Base-by-base conservation (phyloP, 2,113 vertebrate genomes). In the Fukomys damarensis region DNA sequence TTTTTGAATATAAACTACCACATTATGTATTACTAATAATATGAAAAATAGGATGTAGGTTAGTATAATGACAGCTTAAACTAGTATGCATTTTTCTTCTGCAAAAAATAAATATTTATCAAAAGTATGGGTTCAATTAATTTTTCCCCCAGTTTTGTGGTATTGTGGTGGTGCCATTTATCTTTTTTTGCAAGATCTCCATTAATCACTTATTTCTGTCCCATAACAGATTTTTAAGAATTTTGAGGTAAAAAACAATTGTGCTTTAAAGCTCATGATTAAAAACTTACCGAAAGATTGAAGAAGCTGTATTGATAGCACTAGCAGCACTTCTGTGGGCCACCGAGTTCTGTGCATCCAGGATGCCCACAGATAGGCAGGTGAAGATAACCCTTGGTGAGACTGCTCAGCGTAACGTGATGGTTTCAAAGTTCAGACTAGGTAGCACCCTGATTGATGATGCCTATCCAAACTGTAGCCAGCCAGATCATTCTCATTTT, bases 1-100 rank as follows among this genome's bases (percentile, higher is more conserved):
- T 98, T 98, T 99, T 99, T 99, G 99, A 99, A 99, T 99, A 99
- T 99, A 99, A 99, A 99, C 98, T 99, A 99, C 98, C 98, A 96
- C 98, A 99, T 99, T 99, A 99, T 98, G 97, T 98, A 98, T 99
- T 99, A 98, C 98, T 99, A 99, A 99, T 99, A 99, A 98, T 98
- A 98, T 98, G 98, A 98, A 99, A 99, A 99, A 99, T 98, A 98
- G 98, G 98, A 98, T 98, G 98, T 98, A 98, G 98, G 98, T 98
- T 99, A 98, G 96, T 97, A 95, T 98, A 98, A 99, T 98, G 99
- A 99, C 98, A 99, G 98, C 97, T 98, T 97, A 98, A 99, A 98
- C 98, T 97, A 98, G 97, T 98, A 97, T 97, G 97, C 98, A 99
- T 99, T 99, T 98, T 99, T 99, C 98, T 98, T 98, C 98, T 96